Evolutionary conservation across 2,888 invertebrate genomes (phyloP).

Genomic region (Unio pictorum): DNA sequence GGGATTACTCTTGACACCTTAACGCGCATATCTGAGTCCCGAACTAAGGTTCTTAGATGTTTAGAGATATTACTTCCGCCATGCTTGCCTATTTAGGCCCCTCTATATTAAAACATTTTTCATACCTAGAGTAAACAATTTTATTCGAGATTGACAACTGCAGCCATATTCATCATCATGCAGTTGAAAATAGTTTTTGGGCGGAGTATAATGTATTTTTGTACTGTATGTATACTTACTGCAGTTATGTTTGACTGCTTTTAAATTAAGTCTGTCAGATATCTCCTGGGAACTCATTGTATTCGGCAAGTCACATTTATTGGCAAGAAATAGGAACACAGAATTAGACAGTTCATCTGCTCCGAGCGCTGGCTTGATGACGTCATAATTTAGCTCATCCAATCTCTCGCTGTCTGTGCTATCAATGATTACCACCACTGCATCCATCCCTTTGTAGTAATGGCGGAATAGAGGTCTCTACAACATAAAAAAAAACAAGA

Average conservation of each 20-base stretch:
- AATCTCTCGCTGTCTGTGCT: constrained; percentile 55
- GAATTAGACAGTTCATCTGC: constrained; percentile 58
- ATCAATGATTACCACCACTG: constrained; percentile 65
- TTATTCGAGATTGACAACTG: neutral
- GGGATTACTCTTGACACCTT: too few relatives aligned
- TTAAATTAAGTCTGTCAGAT: constrained; percentile 45
- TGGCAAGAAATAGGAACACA: constrained; percentile 59
- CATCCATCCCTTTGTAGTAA: constrained; percentile 64
- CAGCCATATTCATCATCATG: too few relatives aligned
- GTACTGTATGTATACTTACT: constrained; percentile 38
- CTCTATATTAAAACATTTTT: too few relatives aligned
- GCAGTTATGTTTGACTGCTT: constrained; percentile 53
- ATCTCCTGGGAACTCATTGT: constrained; percentile 54
- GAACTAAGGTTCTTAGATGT: too few relatives aligned
- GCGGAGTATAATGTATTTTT: too few relatives aligned
- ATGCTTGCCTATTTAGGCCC: too few relatives aligned
- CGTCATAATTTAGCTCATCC: constrained; percentile 62
- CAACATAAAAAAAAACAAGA: constrained; percentile 1
- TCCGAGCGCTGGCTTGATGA: constrained; percentile 56
- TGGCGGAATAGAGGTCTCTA: constrained; percentile 63
- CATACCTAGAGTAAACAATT: neutral
- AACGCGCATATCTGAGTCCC: too few relatives aligned
- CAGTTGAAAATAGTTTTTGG: too few relatives aligned
- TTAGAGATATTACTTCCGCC: too few relatives aligned
- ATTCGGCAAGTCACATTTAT: constrained; percentile 56